These are phyloP conservation scores for Sycophaga agraensis DNA, from an alignment of 1,140 invertebrate species.

Conservation along the genomic window DNA sequence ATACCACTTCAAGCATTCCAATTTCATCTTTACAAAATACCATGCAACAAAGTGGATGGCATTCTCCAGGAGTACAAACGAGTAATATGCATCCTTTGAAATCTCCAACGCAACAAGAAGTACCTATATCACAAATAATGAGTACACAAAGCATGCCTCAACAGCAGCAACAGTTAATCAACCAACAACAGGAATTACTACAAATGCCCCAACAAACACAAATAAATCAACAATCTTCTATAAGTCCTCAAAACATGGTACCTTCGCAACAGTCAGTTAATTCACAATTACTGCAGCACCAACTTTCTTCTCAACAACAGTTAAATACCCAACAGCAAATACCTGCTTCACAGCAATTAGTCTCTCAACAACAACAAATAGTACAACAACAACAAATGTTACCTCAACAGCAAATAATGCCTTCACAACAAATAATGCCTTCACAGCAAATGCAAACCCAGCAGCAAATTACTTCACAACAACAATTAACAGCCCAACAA, in stretches of 20 bases:
- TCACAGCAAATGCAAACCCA: slow-evolving; percentile 38
- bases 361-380: slow-evolving; percentile 35
- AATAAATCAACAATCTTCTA: slow-evolving; percentile 38
- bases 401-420: slow-evolving; percentile 39
- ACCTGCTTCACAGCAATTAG: slow-evolving; percentile 30
- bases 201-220: slow-evolving; percentile 38
- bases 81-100: slow-evolving; percentile 23
- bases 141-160: slow-evolving; percentile 37
- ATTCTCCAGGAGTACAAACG: slow-evolving; percentile 13
- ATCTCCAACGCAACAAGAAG: slow-evolving; percentile 24
- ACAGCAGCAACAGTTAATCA: slow-evolving; percentile 50
- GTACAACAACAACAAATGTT: slow-evolving; percentile 33
- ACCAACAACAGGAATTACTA: slow-evolving; percentile 48
- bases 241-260: slow-evolving; percentile 34
- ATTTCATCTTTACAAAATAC: slow-evolving; percentile 22
- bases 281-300: slow-evolving; percentile 44
- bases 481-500: slow-evolving; percentile 45
- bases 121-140: slow-evolving; percentile 47
- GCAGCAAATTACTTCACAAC: slow-evolving; percentile 43
- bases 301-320: slow-evolving; percentile 37
- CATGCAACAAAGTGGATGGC: slow-evolving; percentile 24
- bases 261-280: slow-evolving; percentile 40
- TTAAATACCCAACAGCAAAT: slow-evolving; percentile 41
- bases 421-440: slow-evolving; percentile 44
- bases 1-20: slow-evolving; percentile 14